Conservation (phyloP, 1,140 invertebrate species). For the Trichonephila clavata region DNA sequence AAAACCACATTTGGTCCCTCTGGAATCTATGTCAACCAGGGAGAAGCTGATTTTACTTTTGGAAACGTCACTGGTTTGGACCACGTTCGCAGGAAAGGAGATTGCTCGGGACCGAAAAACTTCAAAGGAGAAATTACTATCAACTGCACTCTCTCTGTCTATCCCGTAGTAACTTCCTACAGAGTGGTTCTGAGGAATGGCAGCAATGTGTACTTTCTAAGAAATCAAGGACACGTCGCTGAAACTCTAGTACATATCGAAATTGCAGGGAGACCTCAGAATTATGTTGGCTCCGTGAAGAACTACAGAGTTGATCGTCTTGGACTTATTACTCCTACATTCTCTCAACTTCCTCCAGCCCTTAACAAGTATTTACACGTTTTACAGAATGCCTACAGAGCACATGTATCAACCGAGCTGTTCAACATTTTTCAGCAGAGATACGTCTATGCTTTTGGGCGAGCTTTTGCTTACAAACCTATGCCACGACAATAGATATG, state of each 20-base stretch:
- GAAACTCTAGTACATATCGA: constrained; percentile 20
- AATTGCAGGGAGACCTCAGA: constrained; percentile 27
- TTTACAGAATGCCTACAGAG: constrained; percentile 28
- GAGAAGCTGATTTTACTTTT: neutral
- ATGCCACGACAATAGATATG: constrained; percentile 64
- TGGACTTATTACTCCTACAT: constrained; percentile 35
- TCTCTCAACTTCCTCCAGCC: neutral
- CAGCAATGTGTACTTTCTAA: neutral
- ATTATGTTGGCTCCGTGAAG: constrained; percentile 46
- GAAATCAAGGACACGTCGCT: constrained; percentile 22
- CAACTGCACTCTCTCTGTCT: constrained; percentile 45
- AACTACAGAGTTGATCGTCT: constrained; percentile 28
- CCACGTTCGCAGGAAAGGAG: constrained; percentile 9
- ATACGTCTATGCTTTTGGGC: constrained; percentile 38
- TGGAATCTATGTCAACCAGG: neutral
- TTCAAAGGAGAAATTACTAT: constrained; percentile 38
- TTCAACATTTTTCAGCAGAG: constrained; percentile 31
- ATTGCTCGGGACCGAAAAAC: constrained; percentile 38
- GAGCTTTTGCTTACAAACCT: constrained; percentile 47
- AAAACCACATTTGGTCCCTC: neutral
- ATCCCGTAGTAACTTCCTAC: neutral
- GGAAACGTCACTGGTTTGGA: constrained; percentile 43
- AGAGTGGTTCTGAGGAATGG: neutral
- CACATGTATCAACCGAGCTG: constrained; percentile 25
- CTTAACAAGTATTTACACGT: constrained; percentile 35